These are phyloP conservation scores for Drosophila mayaguana DNA, from an alignment of 2,888 invertebrate species.

Conservation along the genomic window DNA sequence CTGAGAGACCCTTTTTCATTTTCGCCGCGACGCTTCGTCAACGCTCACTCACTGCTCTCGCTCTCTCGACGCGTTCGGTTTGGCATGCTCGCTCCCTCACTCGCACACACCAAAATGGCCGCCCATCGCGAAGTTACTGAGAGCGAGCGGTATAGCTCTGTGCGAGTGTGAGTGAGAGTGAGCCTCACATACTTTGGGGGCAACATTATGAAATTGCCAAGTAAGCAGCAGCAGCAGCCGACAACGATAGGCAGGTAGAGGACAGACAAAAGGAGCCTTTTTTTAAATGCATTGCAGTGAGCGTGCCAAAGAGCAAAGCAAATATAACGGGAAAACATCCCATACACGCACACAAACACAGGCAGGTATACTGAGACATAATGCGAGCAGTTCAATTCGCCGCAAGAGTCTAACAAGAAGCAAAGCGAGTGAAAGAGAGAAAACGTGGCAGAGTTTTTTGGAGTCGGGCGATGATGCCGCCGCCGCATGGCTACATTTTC, in stretches of 20 bases:
- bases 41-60: slow-evolving; percentile 30
- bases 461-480: slow-evolving; percentile 37
- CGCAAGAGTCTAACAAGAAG: slow-evolving; percentile 15
- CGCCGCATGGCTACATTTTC: slow-evolving; percentile 40
- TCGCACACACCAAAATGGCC: slow-evolving; percentile 63
- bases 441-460: slow-evolving; percentile 51
- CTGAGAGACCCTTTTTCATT: slow-evolving; percentile 69
- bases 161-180: slow-evolving; percentile 39
- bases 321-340: slow-evolving; percentile 61
- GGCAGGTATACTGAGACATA: slow-evolving; percentile 33
- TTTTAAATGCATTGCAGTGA: slow-evolving; percentile 57
- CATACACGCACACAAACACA: slow-evolving; percentile 26
- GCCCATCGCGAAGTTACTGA: slow-evolving; percentile 68
- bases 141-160: slow-evolving; percentile 28
- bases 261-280: slow-evolving; percentile 59
- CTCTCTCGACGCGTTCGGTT: slow-evolving; percentile 49
- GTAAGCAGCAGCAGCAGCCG: slow-evolving; percentile 43
- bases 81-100: slow-evolving; percentile 48
- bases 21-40: slow-evolving; percentile 56
- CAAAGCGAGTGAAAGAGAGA: slow-evolving; percentile 32
- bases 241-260: slow-evolving; percentile 37
- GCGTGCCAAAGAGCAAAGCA: slow-evolving; percentile 53
- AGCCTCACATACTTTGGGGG: slow-evolving; percentile 67
- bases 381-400: slow-evolving; percentile 55
- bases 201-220: slow-evolving; percentile 73